phyloP scores from a whole-genome alignment of 2,113 vertebrate genomes.

The Campylomormyrus numenius region DNA sequence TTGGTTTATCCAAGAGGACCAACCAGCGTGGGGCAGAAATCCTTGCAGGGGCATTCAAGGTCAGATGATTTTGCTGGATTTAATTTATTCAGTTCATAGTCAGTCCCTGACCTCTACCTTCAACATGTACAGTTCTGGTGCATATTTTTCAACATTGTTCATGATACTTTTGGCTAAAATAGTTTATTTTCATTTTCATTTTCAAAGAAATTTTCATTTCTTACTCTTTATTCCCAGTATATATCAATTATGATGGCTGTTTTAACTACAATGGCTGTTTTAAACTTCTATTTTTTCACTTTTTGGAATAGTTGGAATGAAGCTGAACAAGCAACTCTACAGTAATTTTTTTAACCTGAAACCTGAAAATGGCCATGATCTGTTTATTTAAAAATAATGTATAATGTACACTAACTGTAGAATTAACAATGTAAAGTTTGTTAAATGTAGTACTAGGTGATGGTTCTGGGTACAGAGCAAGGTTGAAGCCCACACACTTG shows the following conservation, averaged over 20 bases:
- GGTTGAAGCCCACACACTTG: neutral
- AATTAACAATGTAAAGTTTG: neutral
- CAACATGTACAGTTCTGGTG: neutral
- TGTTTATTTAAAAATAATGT: neutral
- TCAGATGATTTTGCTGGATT: constrained; percentile 44
- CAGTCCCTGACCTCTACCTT: constrained; percentile 28
- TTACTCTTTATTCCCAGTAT: neutral
- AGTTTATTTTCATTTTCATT: neutral
- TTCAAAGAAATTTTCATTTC: neutral
- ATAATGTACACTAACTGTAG: neutral
- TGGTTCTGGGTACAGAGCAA: neutral
- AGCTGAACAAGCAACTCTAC: neutral
- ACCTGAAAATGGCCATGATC: neutral
- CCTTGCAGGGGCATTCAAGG: constrained; percentile 94
- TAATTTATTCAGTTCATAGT: neutral
- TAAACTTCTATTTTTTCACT: neutral
- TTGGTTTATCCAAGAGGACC: constrained; percentile 92
- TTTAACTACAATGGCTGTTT: neutral
- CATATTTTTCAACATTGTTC: neutral
- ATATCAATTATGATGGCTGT: neutral
- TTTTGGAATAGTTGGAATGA: neutral
- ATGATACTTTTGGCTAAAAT: neutral
- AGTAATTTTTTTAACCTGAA: neutral
- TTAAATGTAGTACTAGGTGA: neutral
- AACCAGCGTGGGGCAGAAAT: constrained; percentile 97